Conservation (phyloP, 2,113 vertebrate species). For the Festucalex cinctus region DNA sequence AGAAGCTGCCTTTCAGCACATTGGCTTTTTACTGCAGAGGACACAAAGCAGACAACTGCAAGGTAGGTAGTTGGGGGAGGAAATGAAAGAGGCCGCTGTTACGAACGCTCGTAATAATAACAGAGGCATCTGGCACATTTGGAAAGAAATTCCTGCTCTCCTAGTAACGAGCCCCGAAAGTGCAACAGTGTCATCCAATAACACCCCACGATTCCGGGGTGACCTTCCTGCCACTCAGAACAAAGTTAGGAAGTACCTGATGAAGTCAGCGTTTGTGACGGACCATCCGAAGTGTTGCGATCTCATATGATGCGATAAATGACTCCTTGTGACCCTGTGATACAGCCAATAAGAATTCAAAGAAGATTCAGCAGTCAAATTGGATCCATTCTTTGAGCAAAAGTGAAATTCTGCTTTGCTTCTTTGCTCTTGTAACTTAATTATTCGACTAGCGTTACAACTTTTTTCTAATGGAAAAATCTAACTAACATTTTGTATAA, state of each 20-base stretch:
- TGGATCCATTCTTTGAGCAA: too few relatives aligned
- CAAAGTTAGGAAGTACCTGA: slow-evolving; percentile 32
- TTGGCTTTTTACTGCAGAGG: slow-evolving; percentile 70
- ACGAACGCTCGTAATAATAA: slow-evolving; percentile 64
- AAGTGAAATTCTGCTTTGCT: background rate
- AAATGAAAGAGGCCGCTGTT: slow-evolving; percentile 42
- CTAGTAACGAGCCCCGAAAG: slow-evolving; percentile 37
- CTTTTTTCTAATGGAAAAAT: background rate
- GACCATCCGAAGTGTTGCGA: background rate
- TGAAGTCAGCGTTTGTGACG: slow-evolving; percentile 18
- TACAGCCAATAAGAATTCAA: background rate
- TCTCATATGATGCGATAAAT: background rate
- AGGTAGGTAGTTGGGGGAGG: slow-evolving; percentile 34
- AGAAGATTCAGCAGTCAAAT: background rate
- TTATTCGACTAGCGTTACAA: too few relatives aligned
- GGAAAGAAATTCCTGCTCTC: slow-evolving; percentile 59
- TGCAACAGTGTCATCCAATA: slow-evolving; percentile 61
- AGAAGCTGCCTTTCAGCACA: slow-evolving; percentile 73
- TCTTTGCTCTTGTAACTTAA: background rate
- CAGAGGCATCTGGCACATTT: slow-evolving; percentile 50
- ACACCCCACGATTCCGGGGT: slow-evolving; percentile 47
- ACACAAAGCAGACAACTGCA: slow-evolving; percentile 68
- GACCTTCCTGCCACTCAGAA: slow-evolving; percentile 16
- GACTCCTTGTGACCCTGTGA: background rate
- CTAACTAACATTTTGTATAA: background rate